A percentile compares a stretch with the other conserved stretches of the same genome.
Conservation (phyloP, 2,888 invertebrate species). For the Crossocerus cetratus region DNA sequence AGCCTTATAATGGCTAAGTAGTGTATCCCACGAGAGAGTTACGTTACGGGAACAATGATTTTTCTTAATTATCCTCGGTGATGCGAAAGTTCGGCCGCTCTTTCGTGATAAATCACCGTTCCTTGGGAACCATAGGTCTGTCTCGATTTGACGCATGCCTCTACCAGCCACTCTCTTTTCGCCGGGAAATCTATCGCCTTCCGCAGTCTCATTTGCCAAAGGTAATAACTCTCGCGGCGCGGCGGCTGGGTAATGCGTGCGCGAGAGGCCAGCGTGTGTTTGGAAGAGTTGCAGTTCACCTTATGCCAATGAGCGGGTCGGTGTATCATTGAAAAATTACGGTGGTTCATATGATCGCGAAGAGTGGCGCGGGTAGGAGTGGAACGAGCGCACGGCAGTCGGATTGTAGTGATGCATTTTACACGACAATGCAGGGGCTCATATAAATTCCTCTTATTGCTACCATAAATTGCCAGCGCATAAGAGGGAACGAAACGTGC, state of each 20-base stretch:
- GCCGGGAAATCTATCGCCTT: background rate
- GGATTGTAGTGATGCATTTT: slow-evolving; percentile 42
- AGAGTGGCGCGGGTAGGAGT: too few species aligned
- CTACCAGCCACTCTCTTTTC: background rate
- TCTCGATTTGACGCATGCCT: slow-evolving; percentile 19
- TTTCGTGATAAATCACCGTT: slow-evolving; percentile 27
- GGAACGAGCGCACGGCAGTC: background rate
- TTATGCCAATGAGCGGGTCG: background rate
- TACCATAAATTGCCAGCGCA: slow-evolving; percentile 48
- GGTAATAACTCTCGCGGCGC: background rate
- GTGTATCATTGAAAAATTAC: background rate
- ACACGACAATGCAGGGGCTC: slow-evolving; percentile 24
- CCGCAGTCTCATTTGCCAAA: background rate
- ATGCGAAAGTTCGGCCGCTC: slow-evolving; percentile 16
- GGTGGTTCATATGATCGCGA: too few species aligned
- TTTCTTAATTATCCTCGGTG: slow-evolving; percentile 31
- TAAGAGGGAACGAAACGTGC: slow-evolving; percentile 44
- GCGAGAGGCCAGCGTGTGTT: background rate
- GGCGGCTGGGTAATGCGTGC: background rate
- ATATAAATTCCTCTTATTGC: slow-evolving; percentile 50
- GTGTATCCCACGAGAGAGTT: background rate
- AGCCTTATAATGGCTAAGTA: slow-evolving; percentile 11
- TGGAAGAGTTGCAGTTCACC: background rate
- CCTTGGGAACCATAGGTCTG: slow-evolving; percentile 25
- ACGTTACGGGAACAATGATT: slow-evolving; percentile 23